These are phyloP conservation scores for Scaptomyza hsui DNA, from an alignment of 1,140 invertebrate genomes.

Conservation along the genomic window DNA sequence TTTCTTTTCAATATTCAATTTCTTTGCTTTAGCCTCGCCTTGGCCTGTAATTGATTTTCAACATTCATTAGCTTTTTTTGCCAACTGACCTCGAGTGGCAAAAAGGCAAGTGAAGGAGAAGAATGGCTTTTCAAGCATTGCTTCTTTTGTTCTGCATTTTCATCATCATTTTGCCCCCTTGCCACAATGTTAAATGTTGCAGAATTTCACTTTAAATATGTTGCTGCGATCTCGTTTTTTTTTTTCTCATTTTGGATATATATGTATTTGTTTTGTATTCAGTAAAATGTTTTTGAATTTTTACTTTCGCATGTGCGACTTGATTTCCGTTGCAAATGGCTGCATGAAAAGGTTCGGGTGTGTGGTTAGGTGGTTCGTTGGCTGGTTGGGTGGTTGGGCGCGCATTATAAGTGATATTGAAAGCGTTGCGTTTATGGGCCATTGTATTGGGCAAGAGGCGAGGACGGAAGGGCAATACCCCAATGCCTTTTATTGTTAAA, in stretches of 20 bases:
- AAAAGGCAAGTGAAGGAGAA: slow-evolving; percentile 8
- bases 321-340: slow-evolving; percentile 81
- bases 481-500: slow-evolving; percentile 73
- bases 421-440: slow-evolving; percentile 75
- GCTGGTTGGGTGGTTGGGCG: slow-evolving; percentile 23
- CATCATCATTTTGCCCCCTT: slow-evolving; percentile 2
- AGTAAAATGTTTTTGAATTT: slow-evolving; percentile 75
- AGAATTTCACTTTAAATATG: slow-evolving; percentile 69
- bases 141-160: slow-evolving; percentile 53
- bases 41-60: slow-evolving; percentile 75
- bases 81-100: slow-evolving; percentile 32
- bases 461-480: slow-evolving; percentile 43
- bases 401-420: slow-evolving; percentile 78
- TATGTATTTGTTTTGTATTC: slow-evolving; percentile 31
- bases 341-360: neutral
- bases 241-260: slow-evolving; percentile 7
- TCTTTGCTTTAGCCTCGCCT: slow-evolving; percentile 18
- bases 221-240: slow-evolving; percentile 27
- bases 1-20: slow-evolving; percentile 36
- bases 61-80: slow-evolving; percentile 66
- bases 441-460: slow-evolving; percentile 64
- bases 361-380: neutral
- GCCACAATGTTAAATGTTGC: slow-evolving; percentile 66
- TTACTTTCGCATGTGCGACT: slow-evolving; percentile 80
- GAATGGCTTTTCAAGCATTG: slow-evolving; percentile 23